A percentile compares a stretch with the other conserved stretches of the same genome.
These are phyloP conservation scores for Seira musarum DNA, from an alignment of 2,888 invertebrate genomes.

Conservation along the genomic window DNA sequence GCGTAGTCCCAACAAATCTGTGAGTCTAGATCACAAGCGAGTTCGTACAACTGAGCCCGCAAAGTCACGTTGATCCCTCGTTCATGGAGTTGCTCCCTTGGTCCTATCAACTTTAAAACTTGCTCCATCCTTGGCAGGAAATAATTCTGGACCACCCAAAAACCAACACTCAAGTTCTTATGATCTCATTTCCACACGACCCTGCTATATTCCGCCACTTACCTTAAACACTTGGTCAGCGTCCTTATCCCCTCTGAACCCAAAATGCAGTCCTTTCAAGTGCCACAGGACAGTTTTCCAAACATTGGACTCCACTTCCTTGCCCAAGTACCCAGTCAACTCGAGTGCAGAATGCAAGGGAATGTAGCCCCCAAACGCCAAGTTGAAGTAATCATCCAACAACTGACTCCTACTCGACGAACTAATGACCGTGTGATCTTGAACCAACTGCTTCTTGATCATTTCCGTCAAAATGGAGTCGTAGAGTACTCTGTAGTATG, in stretches of 20 bases:
- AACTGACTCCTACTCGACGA: constrained; percentile 60
- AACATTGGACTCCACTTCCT: too few species aligned
- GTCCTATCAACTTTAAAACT: constrained; percentile 28
- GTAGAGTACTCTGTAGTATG: constrained; percentile 48
- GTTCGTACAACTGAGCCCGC: constrained; percentile 50
- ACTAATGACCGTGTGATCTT: constrained; percentile 42
- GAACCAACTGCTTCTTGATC: constrained; percentile 57
- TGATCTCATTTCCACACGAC: constrained; percentile 54
- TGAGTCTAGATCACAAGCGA: constrained; percentile 50
- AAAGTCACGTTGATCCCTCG: constrained; percentile 41
- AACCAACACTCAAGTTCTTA: constrained; percentile 1
- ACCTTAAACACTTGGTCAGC: too few species aligned
- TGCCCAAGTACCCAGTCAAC: background rate
- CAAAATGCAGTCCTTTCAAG: too few species aligned
- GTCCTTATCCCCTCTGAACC: too few species aligned
- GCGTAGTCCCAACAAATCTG: constrained; percentile 44
- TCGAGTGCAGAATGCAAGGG: background rate
- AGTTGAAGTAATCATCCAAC: constrained; percentile 64
- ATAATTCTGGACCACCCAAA: constrained; percentile 35
- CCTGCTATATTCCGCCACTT: too few species aligned
- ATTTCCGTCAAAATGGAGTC: constrained; percentile 31
- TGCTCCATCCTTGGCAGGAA: constrained; percentile 42
- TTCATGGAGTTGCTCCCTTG: constrained; percentile 26
- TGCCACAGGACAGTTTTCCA: too few species aligned
- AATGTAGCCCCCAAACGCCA: constrained; percentile 40